phyloP scores from a whole-genome alignment of 2,113 vertebrate species.

The Danionella cerebrum region DNA sequence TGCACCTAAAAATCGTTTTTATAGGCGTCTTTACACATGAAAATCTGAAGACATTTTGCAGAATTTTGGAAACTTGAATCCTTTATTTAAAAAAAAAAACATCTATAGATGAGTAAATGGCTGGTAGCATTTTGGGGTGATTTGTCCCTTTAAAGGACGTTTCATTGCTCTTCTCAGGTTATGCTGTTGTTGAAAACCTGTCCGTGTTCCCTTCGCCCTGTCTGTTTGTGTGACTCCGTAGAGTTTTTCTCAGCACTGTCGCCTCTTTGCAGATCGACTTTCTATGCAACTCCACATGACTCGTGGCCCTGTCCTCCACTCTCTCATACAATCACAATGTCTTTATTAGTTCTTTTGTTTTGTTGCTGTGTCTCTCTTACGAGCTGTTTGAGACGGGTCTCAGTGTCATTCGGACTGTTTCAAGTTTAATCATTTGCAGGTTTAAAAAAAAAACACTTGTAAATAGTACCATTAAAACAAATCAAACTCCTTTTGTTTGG shows the following conservation, averaged over 20 bases:
- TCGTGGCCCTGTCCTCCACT: slow-evolving; percentile 52
- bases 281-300: slow-evolving; percentile 64
- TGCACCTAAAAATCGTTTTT: too few species aligned
- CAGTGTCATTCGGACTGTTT: slow-evolving; percentile 68
- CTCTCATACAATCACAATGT: slow-evolving; percentile 57
- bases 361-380: slow-evolving; percentile 30
- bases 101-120: too few species aligned
- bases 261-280: slow-evolving; percentile 57
- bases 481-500: slow-evolving; percentile 66
- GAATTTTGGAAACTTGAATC: too few species aligned
- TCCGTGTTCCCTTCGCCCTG: background rate
- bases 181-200: background rate
- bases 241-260: slow-evolving; percentile 41
- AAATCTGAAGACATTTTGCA: too few species aligned
- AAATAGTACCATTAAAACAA: slow-evolving; percentile 78
- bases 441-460: slow-evolving; percentile 60
- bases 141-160: too few species aligned
- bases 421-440: slow-evolving; percentile 64
- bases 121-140: too few species aligned
- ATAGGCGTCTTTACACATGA: too few species aligned
- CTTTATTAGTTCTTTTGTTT: slow-evolving; percentile 43
- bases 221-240: slow-evolving; percentile 2
- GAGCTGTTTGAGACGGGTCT: slow-evolving; percentile 60
- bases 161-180: slow-evolving; percentile 32
- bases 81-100: too few species aligned